A percentile compares a stretch with the other conserved stretches of the same genome.
Conservation (phyloP, 2,888 invertebrate genomes). For the Dryobota labecula region DNA sequence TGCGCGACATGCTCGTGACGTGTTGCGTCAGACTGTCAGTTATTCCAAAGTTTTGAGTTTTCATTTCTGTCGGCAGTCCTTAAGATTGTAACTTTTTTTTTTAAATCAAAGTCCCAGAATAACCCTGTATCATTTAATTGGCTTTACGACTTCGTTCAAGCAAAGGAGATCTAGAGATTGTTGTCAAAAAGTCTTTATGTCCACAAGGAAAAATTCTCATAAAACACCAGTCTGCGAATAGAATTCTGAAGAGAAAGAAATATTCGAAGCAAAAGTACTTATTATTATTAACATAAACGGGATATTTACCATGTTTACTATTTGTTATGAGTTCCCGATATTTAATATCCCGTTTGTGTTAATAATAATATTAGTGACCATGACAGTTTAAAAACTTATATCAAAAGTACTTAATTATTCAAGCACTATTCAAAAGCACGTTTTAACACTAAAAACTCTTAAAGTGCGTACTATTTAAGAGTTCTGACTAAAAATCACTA, state of each 20-base stretch:
- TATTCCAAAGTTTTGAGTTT: too few species aligned
- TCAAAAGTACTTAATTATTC: constrained; percentile 15
- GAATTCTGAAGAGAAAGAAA: background rate
- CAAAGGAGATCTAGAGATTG: background rate
- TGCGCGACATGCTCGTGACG: too few species aligned
- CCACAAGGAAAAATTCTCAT: background rate
- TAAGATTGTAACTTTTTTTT: too few species aligned
- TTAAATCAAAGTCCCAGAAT: background rate
- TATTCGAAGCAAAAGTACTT: constrained; percentile 10
- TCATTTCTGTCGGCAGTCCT: too few species aligned
- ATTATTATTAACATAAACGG: too few species aligned
- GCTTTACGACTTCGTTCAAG: background rate
- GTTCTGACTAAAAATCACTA: constrained; percentile 6
- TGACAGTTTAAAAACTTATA: too few species aligned
- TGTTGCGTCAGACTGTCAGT: too few species aligned
- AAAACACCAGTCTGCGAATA: background rate
- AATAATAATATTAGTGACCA: too few species aligned
- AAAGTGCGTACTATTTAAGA: constrained; percentile 13
- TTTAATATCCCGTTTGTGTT: too few species aligned
- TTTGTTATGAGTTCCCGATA: too few species aligned
- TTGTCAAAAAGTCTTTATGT: background rate
- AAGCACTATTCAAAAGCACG: constrained; percentile 37
- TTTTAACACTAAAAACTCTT: constrained; percentile 8
- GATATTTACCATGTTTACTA: too few species aligned
- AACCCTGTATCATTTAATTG: background rate